These are phyloP conservation scores for Helogale parvula DNA, from an alignment of 2,113 vertebrate species.

Conservation along the genomic window DNA sequence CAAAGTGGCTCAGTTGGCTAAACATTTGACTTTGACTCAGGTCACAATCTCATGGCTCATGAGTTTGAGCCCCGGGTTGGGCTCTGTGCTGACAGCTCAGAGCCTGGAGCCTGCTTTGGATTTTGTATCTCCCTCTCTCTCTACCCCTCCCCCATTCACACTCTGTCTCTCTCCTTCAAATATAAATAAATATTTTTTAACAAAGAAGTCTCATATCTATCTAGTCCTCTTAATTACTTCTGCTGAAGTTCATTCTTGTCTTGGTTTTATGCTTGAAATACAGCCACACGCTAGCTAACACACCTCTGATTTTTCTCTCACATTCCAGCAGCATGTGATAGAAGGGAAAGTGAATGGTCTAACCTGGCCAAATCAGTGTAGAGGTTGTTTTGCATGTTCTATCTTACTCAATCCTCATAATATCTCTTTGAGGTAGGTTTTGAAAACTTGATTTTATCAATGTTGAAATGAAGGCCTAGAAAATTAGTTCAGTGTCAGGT, in stretches of 20 bases:
- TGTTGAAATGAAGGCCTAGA: constrained; percentile 45
- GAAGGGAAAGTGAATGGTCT: background rate
- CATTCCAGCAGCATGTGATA: background rate
- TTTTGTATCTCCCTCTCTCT: too few relatives aligned
- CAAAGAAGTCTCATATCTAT: background rate
- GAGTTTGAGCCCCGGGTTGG: too few relatives aligned
- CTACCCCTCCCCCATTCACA: too few relatives aligned
- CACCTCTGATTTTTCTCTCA: background rate
- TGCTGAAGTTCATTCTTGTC: background rate
- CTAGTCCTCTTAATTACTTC: background rate
- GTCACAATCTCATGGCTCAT: too few relatives aligned
- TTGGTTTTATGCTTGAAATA: constrained; percentile 12
- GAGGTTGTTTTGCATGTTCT: background rate
- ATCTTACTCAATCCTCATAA: background rate
- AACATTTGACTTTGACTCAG: too few relatives aligned
- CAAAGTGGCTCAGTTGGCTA: too few relatives aligned
- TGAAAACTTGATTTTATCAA: background rate
- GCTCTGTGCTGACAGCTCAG: too few relatives aligned
- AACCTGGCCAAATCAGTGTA: background rate
- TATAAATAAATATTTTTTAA: too few relatives aligned
- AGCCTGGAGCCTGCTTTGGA: too few relatives aligned
- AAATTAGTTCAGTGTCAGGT: background rate
- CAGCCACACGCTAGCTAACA: background rate
- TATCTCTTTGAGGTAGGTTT: background rate
- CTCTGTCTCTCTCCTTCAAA: too few relatives aligned